Percentiles rank a stretch among this genome's conserved stretches.
These are phyloP conservation scores for Holothuria leucospilota DNA, from an alignment of 53 echinoderm and acorn worm species.

Conservation along the genomic window DNA sequence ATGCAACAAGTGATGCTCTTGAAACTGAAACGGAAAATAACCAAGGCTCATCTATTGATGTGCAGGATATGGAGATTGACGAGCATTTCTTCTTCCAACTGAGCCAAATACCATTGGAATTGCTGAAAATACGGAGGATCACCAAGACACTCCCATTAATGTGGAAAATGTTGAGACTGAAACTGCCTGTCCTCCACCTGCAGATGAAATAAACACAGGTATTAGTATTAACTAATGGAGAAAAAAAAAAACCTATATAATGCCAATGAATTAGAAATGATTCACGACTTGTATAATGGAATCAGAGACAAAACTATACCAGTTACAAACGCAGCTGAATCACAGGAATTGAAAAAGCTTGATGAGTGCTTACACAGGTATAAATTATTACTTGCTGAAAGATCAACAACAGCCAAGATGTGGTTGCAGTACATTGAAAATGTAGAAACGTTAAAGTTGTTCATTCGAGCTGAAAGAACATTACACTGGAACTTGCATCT, in stretches of 20 bases:
- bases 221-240: not conserved
- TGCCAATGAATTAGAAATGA: slow-evolving; percentile 30
- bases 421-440: slow-evolving; percentile 56
- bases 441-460: slow-evolving; percentile 30
- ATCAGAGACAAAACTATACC: slow-evolving; percentile 21
- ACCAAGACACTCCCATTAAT: not conserved
- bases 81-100: too few species aligned
- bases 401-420: slow-evolving; percentile 34
- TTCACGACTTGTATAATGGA: slow-evolving; percentile 15
- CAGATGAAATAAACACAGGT: not conserved
- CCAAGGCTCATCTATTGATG: not conserved
- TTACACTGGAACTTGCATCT: slow-evolving; percentile 55
- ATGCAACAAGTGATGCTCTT: not conserved
- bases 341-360: slow-evolving; percentile 14
- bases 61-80: too few species aligned
- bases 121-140: not conserved
- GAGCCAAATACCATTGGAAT: not conserved
- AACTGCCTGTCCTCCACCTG: too few species aligned
- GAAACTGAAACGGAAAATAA: not conserved
- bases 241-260: not conserved
- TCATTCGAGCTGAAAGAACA: slow-evolving; percentile 46
- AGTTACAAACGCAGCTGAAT: not conserved
- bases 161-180: too few species aligned
- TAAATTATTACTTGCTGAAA: not conserved
- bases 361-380: slow-evolving; percentile 6